Conservation (phyloP, 1,140 invertebrate species). For the Penaeus japonicus region DNA sequence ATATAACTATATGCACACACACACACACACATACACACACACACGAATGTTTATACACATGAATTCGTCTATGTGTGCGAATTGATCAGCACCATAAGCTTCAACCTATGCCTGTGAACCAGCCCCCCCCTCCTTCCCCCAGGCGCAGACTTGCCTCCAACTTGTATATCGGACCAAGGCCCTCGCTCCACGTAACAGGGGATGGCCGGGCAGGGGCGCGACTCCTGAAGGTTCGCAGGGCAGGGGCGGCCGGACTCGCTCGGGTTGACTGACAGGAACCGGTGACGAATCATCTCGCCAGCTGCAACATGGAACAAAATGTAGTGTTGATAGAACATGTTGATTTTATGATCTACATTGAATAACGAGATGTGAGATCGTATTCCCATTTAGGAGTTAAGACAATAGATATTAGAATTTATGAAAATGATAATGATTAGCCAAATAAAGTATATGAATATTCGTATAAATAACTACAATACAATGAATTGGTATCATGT, state of each 20-base stretch:
- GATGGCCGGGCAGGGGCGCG: constrained; percentile 67
- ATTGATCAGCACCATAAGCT: not conserved
- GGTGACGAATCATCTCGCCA: constrained; percentile 61
- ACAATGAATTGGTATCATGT: no score
- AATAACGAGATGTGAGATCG: no score
- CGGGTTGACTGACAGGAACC: constrained; percentile 65
- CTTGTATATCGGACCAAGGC: constrained; percentile 67
- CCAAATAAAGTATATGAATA: not conserved
- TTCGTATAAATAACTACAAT: no score
- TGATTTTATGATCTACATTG: no score
- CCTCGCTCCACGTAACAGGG: constrained; percentile 68
- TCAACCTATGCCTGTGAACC: not conserved
- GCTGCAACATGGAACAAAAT: constrained; percentile 28
- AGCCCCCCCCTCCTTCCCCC: not conserved
- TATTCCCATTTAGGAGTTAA: no score
- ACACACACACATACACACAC: not conserved
- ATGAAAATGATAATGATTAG: no score
- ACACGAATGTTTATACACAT: not conserved
- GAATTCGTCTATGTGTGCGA: not conserved
- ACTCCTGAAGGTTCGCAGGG: constrained; percentile 65
- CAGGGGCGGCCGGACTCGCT: constrained; percentile 68
- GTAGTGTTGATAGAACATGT: no score
- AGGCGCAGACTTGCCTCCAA: constrained; percentile 65
- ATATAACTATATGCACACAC: no score
- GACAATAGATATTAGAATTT: no score